Evolutionary conservation across 2,888 invertebrate genomes (phyloP).

Genomic region (Zaprionus bogoriensis): DNA sequence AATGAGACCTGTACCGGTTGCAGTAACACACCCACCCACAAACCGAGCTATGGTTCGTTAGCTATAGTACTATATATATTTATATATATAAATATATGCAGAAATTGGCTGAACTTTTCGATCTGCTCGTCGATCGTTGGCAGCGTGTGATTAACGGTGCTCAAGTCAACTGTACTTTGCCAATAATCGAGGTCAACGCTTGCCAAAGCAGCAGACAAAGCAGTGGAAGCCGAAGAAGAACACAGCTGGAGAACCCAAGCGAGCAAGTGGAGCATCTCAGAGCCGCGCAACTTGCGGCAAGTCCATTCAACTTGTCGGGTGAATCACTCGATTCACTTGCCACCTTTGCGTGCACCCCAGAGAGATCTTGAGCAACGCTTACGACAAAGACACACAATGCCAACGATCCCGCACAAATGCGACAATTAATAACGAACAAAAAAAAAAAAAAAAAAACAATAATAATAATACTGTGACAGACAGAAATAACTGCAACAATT

Average conservation of each 20-base stretch:
- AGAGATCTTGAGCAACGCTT: conserved; percentile 33
- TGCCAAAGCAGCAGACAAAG: conserved; percentile 1
- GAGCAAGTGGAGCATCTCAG: conserved; percentile 10
- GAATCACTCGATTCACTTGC: conserved; percentile 25
- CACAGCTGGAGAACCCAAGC: conserved; percentile 24
- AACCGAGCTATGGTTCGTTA: too few species aligned
- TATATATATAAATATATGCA: conserved; percentile 13
- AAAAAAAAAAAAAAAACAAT: conserved; percentile 41
- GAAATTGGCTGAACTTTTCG: conserved; percentile 7
- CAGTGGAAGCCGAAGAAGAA: conserved; percentile 15
- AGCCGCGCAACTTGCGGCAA: conserved; percentile 10
- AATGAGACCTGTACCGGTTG: conserved; percentile 12
- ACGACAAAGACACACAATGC: conserved; percentile 20
- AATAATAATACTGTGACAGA: conserved; percentile 11
- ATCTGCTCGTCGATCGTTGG: conserved; percentile 10
- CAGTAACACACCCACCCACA: conserved; percentile 30
- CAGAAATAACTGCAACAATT: conserved; percentile 1
- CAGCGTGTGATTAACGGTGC: conserved; percentile 25
- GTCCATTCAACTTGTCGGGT: conserved; percentile 43
- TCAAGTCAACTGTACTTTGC: conserved; percentile 27
- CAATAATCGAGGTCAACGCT: conserved; percentile 32
- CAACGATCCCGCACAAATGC: conserved; percentile 22
- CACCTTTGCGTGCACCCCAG: conserved; percentile 44
- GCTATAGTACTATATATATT: too few species aligned
- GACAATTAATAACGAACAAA: too few species aligned